Conservation (phyloP, 2,888 invertebrate species). For the Ochropleura plecta region DNA sequence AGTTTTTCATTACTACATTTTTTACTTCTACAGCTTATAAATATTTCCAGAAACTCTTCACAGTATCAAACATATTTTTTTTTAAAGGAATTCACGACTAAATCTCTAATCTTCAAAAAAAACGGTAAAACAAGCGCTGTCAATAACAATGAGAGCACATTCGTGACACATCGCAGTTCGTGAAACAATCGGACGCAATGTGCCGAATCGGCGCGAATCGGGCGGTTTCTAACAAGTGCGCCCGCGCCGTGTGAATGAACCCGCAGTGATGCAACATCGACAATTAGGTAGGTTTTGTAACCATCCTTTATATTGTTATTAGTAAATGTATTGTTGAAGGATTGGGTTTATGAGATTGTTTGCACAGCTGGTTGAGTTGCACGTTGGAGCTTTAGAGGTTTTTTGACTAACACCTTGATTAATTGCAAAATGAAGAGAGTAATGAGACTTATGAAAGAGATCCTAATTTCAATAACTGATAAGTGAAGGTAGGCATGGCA, state of each 20-base stretch:
- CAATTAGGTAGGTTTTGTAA: constrained; percentile 66
- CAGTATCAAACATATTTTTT: background rate
- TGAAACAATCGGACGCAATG: constrained; percentile 67
- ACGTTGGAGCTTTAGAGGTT: background rate
- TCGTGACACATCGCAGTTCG: constrained; percentile 66
- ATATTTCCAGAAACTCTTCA: background rate
- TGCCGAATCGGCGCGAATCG: constrained; percentile 69
- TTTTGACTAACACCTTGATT: background rate
- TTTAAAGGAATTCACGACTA: background rate
- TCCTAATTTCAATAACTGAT: too few relatives aligned
- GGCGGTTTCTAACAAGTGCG: constrained; percentile 66
- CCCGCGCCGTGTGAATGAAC: constrained; percentile 69
- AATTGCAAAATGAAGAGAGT: background rate
- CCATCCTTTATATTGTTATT: constrained; percentile 54
- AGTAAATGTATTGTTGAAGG: constrained; percentile 39
- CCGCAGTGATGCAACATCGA: constrained; percentile 67
- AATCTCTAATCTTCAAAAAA: constrained; percentile 8
- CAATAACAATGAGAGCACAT: constrained; percentile 54
- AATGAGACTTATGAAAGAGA: background rate
- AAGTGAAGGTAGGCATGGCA: too few relatives aligned
- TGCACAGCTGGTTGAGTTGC: constrained; percentile 2
- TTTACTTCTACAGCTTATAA: background rate
- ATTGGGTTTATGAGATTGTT: constrained; percentile 10
- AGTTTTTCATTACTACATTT: background rate
- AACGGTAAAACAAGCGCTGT: constrained; percentile 21